Evolutionary conservation across 2,113 vertebrate species (phyloP), one percentile per base, ranked within the genome.

Genomic region (Macquaria ambigua): DNA sequence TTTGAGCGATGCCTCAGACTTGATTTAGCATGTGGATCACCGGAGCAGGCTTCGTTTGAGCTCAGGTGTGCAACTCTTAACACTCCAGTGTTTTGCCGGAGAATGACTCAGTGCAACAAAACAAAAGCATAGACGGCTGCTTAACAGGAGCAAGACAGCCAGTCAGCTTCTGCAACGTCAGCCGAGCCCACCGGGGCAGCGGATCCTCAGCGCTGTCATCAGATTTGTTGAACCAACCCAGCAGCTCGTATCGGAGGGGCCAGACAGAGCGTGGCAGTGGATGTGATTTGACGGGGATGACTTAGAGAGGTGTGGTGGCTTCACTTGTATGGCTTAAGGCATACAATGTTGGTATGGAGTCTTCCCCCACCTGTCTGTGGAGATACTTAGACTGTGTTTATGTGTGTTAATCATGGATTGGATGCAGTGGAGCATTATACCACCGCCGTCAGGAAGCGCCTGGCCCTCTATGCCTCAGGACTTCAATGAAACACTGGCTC

Each of bases 161-260:
- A 89, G 81, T 91, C 86, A 84, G 88, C 89, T 78, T 78, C 39
- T 79, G 91, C 88, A 50, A 92, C 90, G 90, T 93, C 89, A 92
- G 85, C 86, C 77, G 2, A 18, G 75, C 74, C 74, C 89, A 79
- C 69, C 72, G 4, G 80, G 85, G 87, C 72, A 79, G 86, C 39
- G 0, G 34, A 79, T 75, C 69, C 69, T 78, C 85, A 10, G 64
- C 3, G 77, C 79, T 77, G 90, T 87, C 83, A 82, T 89, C 85
- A 85, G 39, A 92, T 90, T 83, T 82, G 89, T 87, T 67, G 84
- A 84, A 88, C 90, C 75, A 31, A 79, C 74, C 72, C 79, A 82
- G 77, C 79, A 41, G 83, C 82, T 82, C 8, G 63, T 37, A 79
- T 74, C 53, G 8, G 52, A 83, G 74, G 52, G 52, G 53, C 68